A percentile compares a stretch with the other conserved stretches of the same genome.
phyloP scores from a whole-genome alignment of 2,797 vertebrate genomes.

The Setipinna tenuifilis region DNA sequence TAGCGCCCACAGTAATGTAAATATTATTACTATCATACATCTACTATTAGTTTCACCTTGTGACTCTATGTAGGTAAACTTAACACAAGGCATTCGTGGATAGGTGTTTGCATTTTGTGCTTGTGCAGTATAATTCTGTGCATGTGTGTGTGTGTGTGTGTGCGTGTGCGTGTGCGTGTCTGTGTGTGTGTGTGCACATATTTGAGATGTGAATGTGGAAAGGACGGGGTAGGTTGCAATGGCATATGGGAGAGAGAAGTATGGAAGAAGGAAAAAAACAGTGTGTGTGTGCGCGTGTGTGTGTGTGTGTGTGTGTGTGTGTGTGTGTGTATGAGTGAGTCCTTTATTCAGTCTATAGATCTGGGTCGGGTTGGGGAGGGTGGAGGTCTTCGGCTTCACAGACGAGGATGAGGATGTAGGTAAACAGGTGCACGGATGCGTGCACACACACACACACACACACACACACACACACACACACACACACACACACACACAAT shows the following conservation, averaged over 20 bases:
- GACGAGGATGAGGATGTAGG: conserved; percentile 69
- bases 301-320: conserved; percentile 34
- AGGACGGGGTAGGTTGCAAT: not conserved
- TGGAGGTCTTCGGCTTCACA: conserved; percentile 84
- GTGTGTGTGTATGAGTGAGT: conserved; percentile 44
- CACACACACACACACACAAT: conserved; percentile 27
- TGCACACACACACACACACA: conserved; percentile 34
- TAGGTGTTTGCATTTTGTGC: not conserved
- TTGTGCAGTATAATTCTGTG: conserved; percentile 4
- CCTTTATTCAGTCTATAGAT: conserved; percentile 74
- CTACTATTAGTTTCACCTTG: not conserved
- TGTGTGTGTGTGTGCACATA: not conserved
- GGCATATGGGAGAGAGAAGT: not conserved
- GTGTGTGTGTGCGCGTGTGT: conserved; percentile 22
- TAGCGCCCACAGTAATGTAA: conserved; percentile 9
- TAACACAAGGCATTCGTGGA: conserved; percentile 36
- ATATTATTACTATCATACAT: not conserved
- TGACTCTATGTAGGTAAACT: conserved; percentile 23
- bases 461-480: conserved; percentile 29
- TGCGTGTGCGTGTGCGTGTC: not conserved
- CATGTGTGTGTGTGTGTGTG: conserved; percentile 25
- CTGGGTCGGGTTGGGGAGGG: conserved; percentile 84
- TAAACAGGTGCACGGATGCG: conserved; percentile 44
- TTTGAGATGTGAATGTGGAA: conserved; percentile 19
- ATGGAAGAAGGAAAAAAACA: conserved; percentile 17